A percentile compares a stretch with the other conserved stretches of the same genome.
Evolutionary conservation across 1,140 invertebrate genomes (phyloP).

Genomic region (Sarcophaga peregrina): DNA sequence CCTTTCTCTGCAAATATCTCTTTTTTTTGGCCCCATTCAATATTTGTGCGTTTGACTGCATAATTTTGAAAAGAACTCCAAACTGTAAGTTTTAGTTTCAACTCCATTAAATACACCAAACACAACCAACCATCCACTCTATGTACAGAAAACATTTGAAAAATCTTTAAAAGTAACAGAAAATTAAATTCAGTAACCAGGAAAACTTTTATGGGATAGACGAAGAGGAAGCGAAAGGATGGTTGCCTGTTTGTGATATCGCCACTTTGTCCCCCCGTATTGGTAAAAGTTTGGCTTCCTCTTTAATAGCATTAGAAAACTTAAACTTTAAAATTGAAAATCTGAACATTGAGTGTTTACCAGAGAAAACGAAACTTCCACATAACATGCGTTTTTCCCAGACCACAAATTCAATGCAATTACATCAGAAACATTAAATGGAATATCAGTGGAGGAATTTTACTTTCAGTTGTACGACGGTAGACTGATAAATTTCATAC

Average conservation of each 20-base stretch:
- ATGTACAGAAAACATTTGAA: not conserved
- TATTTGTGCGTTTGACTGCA: constrained; percentile 24
- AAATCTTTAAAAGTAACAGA: not conserved
- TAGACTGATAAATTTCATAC: too few species aligned
- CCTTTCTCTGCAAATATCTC: constrained; percentile 30
- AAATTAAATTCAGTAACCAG: not conserved
- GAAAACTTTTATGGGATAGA: not conserved
- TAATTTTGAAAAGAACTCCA: constrained; percentile 37
- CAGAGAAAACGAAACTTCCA: not conserved
- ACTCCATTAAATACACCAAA: constrained; percentile 38
- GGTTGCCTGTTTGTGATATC: not conserved
- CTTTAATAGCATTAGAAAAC: constrained; percentile 16
- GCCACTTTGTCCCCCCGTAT: not conserved
- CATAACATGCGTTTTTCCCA: constrained; percentile 33
- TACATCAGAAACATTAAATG: too few species aligned
- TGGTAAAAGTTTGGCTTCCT: not conserved
- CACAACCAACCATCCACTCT: not conserved
- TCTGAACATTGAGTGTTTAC: not conserved
- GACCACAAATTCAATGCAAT: not conserved
- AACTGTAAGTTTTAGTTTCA: constrained; percentile 12
- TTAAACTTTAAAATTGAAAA: constrained; percentile 2
- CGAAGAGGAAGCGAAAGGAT: not conserved
- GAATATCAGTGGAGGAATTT: too few species aligned
- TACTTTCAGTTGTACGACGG: too few species aligned
- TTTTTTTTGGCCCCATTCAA: constrained; percentile 26